Conservation (phyloP, 2,888 invertebrate genomes). For the Phengaris arion region DNA sequence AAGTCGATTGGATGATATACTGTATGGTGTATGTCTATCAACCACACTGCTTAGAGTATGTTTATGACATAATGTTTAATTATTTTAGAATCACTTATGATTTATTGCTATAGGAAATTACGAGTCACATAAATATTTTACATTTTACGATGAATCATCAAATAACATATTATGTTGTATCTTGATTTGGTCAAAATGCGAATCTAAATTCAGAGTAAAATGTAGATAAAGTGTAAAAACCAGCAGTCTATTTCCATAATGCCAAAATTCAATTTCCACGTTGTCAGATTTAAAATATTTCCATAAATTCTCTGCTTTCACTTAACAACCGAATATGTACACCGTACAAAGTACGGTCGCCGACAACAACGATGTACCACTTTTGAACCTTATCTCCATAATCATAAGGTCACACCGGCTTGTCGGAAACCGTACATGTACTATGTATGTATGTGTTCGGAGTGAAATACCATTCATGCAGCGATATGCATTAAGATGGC, state of each 20-base stretch:
- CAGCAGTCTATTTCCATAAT: slow-evolving; percentile 1
- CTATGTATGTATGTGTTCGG: neutral
- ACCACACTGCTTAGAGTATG: too few relatives aligned
- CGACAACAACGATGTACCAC: neutral
- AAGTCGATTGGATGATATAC: neutral
- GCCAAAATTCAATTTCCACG: slow-evolving; percentile 17
- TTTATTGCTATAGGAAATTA: too few relatives aligned
- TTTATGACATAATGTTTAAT: too few relatives aligned
- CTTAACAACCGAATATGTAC: slow-evolving; percentile 1
- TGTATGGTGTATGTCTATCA: neutral
- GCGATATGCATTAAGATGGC: neutral
- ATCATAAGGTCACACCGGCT: neutral
- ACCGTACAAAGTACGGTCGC: neutral
- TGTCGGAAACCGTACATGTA: neutral
- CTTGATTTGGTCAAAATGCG: neutral
- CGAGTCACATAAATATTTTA: too few relatives aligned
- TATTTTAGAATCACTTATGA: too few relatives aligned
- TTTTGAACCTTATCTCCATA: neutral
- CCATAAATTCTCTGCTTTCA: slow-evolving; percentile 11
- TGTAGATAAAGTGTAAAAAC: slow-evolving; percentile 24
- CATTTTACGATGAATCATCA: neutral
- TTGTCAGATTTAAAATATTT: slow-evolving; percentile 21
- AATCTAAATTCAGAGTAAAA: slow-evolving; percentile 25
- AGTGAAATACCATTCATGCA: neutral
- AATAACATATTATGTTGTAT: neutral